Evolutionary conservation across 1,140 invertebrate genomes (phyloP), one percentile per base, ranked within the genome.

Genomic region (Atta texana): DNA sequence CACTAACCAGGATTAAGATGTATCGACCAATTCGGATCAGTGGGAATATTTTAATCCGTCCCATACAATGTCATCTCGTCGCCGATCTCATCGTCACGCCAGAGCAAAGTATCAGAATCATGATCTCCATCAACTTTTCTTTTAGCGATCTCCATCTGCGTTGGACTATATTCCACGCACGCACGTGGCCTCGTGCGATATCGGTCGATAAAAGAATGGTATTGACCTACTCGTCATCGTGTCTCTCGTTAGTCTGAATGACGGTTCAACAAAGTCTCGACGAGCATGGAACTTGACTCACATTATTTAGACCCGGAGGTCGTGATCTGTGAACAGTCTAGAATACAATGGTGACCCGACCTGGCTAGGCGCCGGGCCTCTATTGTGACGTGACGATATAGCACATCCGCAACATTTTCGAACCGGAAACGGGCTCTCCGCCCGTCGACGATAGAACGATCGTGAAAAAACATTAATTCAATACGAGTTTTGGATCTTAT

Each of bases 241-340:
- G 66, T 90, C 89, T 87, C 89, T 90, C 86, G 89, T 91, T 90
- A 91, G 74, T 6, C 87, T 12, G 87, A 61, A 78, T 84, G 87
- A 90, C 89, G 77, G 44, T 51, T 82, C 77, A 84, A 88, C 71
- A 76, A 81, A 81, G 86, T 85, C 64, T 16, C n/a, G 71, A 72
- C 39, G 53, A 72, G 66, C 61, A 28, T 53, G 57, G 61, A 76
- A 81, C 88, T 90, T 63, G 86, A 87, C 88, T 90, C 71, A 18
- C 59, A 68, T 85, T 90, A 91, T 90, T 88, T 87, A 63, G 76
- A 57, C n/a, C 44, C 61, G 28, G 69, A 88, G 87, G 87, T 88
- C 90, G 81, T 88, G 84, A 91, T 84, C 84, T 44, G 72, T 87
- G 89, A 91, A 91, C 71, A 68, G 49, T 8, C 24, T 61, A 44